Conservation (phyloP, 1,140 invertebrate species). For the Hypsibius dujardini region DNA sequence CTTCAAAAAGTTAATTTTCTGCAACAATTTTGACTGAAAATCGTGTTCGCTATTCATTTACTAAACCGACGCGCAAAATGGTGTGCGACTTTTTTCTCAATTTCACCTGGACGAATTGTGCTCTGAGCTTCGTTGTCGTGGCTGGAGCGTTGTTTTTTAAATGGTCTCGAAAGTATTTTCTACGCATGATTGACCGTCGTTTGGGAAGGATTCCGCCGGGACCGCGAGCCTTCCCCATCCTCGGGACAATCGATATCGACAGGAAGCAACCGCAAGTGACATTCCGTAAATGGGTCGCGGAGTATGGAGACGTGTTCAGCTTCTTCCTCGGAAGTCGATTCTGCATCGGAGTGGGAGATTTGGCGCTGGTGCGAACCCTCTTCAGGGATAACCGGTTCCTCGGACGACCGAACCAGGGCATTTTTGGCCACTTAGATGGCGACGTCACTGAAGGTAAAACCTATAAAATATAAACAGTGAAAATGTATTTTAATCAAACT, state of each 20-base stretch:
- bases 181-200: neutral
- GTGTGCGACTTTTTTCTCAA: too few species aligned
- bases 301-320: constrained; percentile 1
- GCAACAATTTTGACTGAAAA: too few species aligned
- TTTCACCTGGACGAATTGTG: too few species aligned
- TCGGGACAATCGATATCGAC: neutral
- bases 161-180: neutral
- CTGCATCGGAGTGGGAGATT: neutral
- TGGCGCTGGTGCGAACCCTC: neutral
- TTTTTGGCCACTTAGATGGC: neutral
- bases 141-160: too few species aligned
- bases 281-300: neutral
- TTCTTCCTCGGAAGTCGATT: neutral
- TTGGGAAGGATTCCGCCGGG: neutral
- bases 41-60: too few species aligned
- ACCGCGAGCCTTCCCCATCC: neutral
- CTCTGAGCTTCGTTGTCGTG: too few species aligned
- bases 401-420: neutral
- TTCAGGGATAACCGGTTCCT: neutral
- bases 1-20: too few species aligned
- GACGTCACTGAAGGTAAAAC: neutral
- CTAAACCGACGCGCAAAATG: too few species aligned
- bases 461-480: neutral
- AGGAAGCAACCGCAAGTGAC: neutral
- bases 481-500: too few species aligned